Evolutionary conservation across 2,797 vertebrate species (phyloP).

Genomic region (Cynodonichthys magdalenae): DNA sequence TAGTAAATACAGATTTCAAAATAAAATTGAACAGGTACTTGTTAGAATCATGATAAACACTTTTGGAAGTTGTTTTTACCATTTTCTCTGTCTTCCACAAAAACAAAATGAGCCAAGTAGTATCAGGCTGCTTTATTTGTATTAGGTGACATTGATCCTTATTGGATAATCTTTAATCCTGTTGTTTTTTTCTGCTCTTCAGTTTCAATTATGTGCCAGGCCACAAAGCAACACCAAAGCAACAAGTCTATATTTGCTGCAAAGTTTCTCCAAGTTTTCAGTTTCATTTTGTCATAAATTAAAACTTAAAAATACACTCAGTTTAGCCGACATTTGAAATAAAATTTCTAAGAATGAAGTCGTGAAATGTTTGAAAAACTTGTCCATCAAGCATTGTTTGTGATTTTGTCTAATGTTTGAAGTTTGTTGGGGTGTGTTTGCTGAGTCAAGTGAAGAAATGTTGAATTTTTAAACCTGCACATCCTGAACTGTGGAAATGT

Average conservation of each 20-base stretch:
- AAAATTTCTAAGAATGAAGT: no score
- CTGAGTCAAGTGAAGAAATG: background rate
- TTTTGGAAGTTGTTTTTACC: conserved; percentile 44
- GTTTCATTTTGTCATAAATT: background rate
- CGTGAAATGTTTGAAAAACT: no score
- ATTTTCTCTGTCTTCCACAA: conserved; percentile 53
- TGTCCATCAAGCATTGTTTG: no score
- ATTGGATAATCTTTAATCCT: conserved; percentile 26
- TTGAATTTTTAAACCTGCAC: background rate
- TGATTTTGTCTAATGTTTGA: background rate
- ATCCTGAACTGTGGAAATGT: conserved; percentile 31
- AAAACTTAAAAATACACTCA: background rate
- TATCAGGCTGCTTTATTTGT: conserved; percentile 61
- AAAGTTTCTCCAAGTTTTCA: background rate
- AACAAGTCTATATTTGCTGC: background rate
- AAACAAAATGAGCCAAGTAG: conserved; percentile 48
- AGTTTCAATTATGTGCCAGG: conserved; percentile 15
- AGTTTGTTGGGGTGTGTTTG: background rate
- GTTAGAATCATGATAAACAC: conserved; percentile 3
- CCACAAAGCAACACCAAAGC: background rate
- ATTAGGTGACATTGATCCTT: conserved; percentile 53
- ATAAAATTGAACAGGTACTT: background rate
- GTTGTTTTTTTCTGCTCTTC: conserved; percentile 3
- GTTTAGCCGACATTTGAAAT: background rate
- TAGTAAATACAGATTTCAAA: no score